Evolutionary conservation across 2,888 invertebrate species (phyloP).

Genomic region (Nomada fabriciana): DNA sequence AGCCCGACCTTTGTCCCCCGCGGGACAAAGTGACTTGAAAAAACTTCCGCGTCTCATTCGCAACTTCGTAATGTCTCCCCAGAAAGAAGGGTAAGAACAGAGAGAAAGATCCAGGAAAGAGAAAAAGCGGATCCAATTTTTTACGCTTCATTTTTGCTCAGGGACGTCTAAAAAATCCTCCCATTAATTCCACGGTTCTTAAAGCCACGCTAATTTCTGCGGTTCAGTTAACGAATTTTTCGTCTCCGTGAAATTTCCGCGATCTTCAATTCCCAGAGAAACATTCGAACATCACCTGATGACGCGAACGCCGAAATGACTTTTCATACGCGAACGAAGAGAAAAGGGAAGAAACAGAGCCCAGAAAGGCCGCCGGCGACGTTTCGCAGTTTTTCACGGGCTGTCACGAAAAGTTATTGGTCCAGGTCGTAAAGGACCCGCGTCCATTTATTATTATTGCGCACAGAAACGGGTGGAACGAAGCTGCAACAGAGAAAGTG

Average conservation of each 20-base stretch:
- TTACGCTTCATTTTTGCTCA: slow-evolving; percentile 42
- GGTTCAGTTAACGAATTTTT: slow-evolving; percentile 37
- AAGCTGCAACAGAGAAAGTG: slow-evolving; percentile 10
- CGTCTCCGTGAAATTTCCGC: background rate
- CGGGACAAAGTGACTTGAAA: slow-evolving; percentile 72
- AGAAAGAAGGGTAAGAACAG: background rate
- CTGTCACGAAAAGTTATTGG: slow-evolving; percentile 62
- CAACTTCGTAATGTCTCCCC: slow-evolving; percentile 62
- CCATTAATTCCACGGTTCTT: slow-evolving; percentile 31
- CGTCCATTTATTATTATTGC: slow-evolving; percentile 74
- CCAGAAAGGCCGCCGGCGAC: slow-evolving; percentile 26
- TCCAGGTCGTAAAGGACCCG: slow-evolving; percentile 63
- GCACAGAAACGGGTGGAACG: slow-evolving; percentile 18
- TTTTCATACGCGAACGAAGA: background rate
- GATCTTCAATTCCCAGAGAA: background rate
- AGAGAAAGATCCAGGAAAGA: slow-evolving; percentile 4
- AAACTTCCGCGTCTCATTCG: slow-evolving; percentile 68
- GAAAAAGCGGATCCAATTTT: slow-evolving; percentile 23
- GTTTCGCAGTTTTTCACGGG: slow-evolving; percentile 26
- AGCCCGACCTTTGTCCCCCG: slow-evolving; percentile 70
- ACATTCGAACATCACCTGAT: background rate
- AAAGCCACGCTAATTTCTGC: background rate
- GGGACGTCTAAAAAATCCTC: slow-evolving; percentile 39
- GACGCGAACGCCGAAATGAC: background rate
- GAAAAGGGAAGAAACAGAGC: background rate